phyloP scores from a whole-genome alignment of 1,140 invertebrate genomes.

The Melanaphis sacchari region DNA sequence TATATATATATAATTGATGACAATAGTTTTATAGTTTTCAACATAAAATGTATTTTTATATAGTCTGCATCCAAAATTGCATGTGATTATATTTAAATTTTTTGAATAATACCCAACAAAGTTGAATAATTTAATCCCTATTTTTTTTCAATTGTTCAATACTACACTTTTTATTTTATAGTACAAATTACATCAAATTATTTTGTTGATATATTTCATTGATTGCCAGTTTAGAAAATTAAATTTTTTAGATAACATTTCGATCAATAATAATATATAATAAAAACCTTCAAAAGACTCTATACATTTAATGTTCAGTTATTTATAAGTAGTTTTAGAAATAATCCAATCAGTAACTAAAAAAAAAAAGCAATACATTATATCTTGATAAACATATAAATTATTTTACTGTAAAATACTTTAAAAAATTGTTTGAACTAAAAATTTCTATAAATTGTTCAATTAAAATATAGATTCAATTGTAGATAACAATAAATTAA shows the following conservation, averaged over 20 bases:
- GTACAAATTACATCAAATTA: not conserved
- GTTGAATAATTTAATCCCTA: not conserved
- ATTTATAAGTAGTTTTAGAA: no score
- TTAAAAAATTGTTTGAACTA: not conserved
- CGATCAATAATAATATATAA: not conserved
- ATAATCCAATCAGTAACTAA: not conserved
- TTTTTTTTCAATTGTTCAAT: no score
- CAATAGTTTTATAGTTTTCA: not conserved
- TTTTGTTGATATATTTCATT: not conserved
- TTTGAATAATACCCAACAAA: not conserved
- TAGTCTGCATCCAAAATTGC: not conserved
- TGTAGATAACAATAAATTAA: not conserved
- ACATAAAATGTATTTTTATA: constrained; percentile 7
- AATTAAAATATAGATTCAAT: not conserved
- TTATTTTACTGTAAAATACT: not conserved
- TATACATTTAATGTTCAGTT: not conserved
- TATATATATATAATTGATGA: not conserved
- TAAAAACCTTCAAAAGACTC: not conserved
- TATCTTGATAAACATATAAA: not conserved
- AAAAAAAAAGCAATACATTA: not conserved
- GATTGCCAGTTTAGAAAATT: not conserved
- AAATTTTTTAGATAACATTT: constrained; percentile 4
- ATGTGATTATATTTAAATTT: not conserved
- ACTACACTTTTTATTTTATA: not conserved
- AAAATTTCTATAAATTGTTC: not conserved